Evolutionary conservation across 2,113 vertebrate species (phyloP).

Genomic region (Puma concolor): DNA sequence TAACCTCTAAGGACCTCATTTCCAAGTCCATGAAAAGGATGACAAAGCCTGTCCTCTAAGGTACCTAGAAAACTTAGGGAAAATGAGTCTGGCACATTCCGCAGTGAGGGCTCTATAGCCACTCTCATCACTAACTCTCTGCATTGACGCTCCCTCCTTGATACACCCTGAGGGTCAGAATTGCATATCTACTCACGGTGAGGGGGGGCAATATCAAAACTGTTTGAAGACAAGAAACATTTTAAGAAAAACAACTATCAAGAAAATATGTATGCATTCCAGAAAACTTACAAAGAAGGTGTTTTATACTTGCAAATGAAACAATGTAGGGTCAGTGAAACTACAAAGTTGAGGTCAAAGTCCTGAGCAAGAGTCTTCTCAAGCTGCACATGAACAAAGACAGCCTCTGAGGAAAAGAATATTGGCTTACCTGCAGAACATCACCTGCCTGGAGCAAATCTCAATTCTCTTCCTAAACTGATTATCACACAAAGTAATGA

Average conservation of each 20-base stretch:
- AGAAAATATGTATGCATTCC: neutral
- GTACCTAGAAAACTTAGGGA: neutral
- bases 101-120: fast-evolving
- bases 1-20: neutral
- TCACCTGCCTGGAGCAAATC: neutral
- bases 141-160: neutral
- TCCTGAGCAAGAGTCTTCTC: neutral
- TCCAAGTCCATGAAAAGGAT: neutral
- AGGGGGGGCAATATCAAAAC: neutral
- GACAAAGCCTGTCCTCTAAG: neutral
- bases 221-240: neutral
- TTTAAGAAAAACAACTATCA: neutral
- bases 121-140: neutral
- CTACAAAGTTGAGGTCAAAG: neutral
- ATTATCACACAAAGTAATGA: neutral
- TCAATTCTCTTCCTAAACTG: neutral
- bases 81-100: neutral
- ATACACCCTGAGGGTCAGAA: neutral
- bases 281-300: neutral
- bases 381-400: neutral
- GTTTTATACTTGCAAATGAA: slow-evolving; percentile 32
- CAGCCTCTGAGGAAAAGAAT: neutral
- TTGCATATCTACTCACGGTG: neutral
- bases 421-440: neutral
- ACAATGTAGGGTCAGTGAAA: neutral